Evolutionary conservation across 2,113 vertebrate species (phyloP), one percentile per base, ranked within the genome.

Genomic region (Polyodon spathula): DNA sequence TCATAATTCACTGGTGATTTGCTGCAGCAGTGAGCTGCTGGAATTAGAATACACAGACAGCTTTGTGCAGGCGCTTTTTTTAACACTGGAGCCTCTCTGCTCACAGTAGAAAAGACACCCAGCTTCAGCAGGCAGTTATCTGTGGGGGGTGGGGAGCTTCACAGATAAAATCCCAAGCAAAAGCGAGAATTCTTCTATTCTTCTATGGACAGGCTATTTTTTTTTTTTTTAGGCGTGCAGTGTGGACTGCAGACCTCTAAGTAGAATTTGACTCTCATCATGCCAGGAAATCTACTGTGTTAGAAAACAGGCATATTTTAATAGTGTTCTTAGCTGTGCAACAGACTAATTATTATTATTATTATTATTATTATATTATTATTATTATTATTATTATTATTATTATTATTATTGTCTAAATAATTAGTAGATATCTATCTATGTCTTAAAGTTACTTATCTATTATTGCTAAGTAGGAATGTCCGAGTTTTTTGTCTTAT

Each of bases 1-100:
- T 84, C 69, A 75, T 86, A 88, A 85, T 83, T 78, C 66, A 65
- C 69, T 64, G 67, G 77, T 86, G 82, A 85, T 88, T 86, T 86
- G 79, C 81, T 79, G 79, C 81, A 81, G 80, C 79, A 83, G 76
- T 81, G n/a, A n/a, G n/a, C n/a, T n/a, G n/a, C n/a, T n/a, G n/a
- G n/a, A n/a, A n/a, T n/a, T n/a, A n/a, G n/a, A n/a, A n/a, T n/a
- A n/a, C n/a, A n/a, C 69, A 78, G 71, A 54, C 16, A 16, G 53
- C 16, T 54, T 54, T 54, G 68, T 81, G 72, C 78, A 74, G n/a
- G 66, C 73, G 74, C 71, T 74, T 70, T 40, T 66, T 58, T 56
- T 54, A n/a, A n/a, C n/a, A n/a, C 39, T 39, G 44, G 37, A 10
- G 14, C 37, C 54, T 17, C 38, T 54, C 4, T 41, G 5, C 37